Base-by-base conservation (phyloP, 1,140 invertebrate genomes). In the Eulimnadia texana region DNA sequence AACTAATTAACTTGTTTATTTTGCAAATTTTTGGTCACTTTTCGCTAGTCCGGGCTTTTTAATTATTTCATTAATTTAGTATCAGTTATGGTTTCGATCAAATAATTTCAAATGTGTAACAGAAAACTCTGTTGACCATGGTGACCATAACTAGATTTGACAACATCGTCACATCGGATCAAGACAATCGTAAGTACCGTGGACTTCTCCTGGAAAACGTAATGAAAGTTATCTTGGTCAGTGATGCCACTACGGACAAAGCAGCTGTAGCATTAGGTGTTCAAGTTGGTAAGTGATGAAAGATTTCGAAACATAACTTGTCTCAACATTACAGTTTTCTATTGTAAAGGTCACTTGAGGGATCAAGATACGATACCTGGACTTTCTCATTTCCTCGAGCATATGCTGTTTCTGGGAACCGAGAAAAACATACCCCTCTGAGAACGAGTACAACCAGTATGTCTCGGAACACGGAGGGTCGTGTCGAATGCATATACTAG, bases 321-420 rank as follows among this genome's bases (percentile, higher is more conserved):
- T n/a, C n/a, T n/a, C n/a, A n/a, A n/a, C n/a, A n/a, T n/a, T 23
- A 16, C 20, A 20, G 20, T 24, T 58, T 28, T 42, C 25, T 20
- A n/a, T 62, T 16, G 52, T 74, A 47, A 68, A 86, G 88, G 88
- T 16, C 84, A 80, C 66, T 81, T 98, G 77, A 86, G 81, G 67
- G 94, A 99, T 75, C 93, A 93, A 0, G 76, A 80, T 42, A 80
- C 91, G 56, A 68, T 97, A 6, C 90, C 88, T 3, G 94, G 94
- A 0, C 72, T 98, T 59, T 93, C 94, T 13, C 94, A 98, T 72
- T 98, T 98, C 72, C 94, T 90, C 72, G 94, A 98, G 72, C 94
- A 98, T 71, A 98, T 98, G 94, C 76, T 98, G 3, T 98, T 98
- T 72, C 73, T 97, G 53, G 94, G 94, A 13, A 97, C 87, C 0